These are phyloP conservation scores for Eurystomus glaucurus DNA, from an alignment of 2,797 vertebrate genomes.

Conservation along the genomic window DNA sequence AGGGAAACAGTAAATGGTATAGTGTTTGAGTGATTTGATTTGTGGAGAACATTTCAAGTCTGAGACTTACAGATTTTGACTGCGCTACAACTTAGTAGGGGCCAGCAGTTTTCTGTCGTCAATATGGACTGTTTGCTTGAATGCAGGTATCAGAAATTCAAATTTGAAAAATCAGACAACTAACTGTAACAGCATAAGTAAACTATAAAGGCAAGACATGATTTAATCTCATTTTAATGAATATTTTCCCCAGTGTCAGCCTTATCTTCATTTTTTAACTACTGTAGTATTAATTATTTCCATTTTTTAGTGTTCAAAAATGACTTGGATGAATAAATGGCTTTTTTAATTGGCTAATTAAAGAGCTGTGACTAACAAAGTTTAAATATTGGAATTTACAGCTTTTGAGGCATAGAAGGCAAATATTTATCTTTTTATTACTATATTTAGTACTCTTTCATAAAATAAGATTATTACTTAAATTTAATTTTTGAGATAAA, in stretches of 20 bases:
- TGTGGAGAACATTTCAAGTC: neutral
- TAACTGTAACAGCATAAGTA: neutral
- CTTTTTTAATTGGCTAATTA: neutral
- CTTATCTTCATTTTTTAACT: neutral
- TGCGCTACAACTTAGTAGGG: neutral
- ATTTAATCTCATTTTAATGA: slow-evolving; percentile 4
- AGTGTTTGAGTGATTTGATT: neutral
- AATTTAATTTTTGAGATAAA: slow-evolving; percentile 31
- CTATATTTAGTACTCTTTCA: neutral
- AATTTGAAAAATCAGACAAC: neutral
- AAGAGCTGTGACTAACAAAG: neutral
- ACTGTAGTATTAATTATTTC: neutral
- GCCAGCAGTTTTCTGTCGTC: neutral
- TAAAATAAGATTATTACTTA: neutral
- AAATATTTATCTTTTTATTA: slow-evolving; percentile 26
- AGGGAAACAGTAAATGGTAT: neutral
- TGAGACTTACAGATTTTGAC: neutral
- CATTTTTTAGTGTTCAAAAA: neutral
- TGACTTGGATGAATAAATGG: neutral
- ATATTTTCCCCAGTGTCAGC: neutral
- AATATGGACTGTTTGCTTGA: neutral
- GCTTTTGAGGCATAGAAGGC: neutral
- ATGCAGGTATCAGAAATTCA: neutral
- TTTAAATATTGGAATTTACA: neutral
- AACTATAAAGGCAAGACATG: neutral